These are phyloP conservation scores for Crossaster papposus DNA, from an alignment of 53 echinoderm and acorn worm genomes.

Conservation along the genomic window DNA sequence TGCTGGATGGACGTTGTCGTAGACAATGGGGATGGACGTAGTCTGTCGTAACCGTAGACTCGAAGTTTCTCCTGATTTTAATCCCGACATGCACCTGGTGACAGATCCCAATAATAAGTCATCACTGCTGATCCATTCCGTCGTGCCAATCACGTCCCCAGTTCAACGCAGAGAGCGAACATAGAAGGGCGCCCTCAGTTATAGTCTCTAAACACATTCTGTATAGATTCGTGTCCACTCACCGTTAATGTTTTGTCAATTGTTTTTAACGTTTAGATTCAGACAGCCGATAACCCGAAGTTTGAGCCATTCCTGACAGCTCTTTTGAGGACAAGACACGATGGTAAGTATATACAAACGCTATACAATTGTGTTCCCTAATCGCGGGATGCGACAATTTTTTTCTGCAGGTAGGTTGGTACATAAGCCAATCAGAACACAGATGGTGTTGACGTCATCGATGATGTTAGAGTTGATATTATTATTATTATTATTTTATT, in stretches of 20 bases:
- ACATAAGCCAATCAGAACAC: too few relatives aligned
- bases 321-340: not conserved
- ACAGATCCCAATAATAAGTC: not conserved
- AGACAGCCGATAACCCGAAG: constrained; percentile 3
- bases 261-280: not conserved
- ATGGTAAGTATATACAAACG: constrained; percentile 13
- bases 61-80: not conserved
- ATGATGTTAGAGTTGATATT: too few relatives aligned
- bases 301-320: constrained; percentile 9
- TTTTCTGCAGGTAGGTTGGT: too few relatives aligned
- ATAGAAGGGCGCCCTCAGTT: not conserved
- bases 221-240: not conserved
- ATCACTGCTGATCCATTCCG: not conserved
- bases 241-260: not conserved
- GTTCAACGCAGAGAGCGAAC: too few relatives aligned
- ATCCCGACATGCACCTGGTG: not conserved
- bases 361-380: not conserved
- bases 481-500: too few relatives aligned
- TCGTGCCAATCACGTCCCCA: not conserved
- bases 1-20: too few relatives aligned
- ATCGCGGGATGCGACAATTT: too few relatives aligned
- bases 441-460: too few relatives aligned
- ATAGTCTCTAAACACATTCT: not conserved
- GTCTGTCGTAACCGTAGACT: too few relatives aligned
- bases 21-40: too few relatives aligned